Percentiles rank a stretch among this genome's conserved stretches.
Conservation (phyloP, 2,113 vertebrate genomes). For the Tretioscincus oriximinensis region DNA sequence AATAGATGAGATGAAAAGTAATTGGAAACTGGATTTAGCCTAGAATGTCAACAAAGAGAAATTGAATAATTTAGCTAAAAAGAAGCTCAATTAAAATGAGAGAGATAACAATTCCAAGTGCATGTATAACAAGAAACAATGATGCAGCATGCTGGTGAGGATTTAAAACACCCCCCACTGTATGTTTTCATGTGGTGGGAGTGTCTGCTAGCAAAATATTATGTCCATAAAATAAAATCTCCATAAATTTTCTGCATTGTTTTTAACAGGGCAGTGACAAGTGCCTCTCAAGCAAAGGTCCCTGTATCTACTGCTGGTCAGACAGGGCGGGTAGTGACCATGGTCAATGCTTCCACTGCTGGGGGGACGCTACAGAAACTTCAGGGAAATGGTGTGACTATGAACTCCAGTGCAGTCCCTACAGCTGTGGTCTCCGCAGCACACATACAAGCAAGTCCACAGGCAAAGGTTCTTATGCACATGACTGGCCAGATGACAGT, state of each 20-base stretch:
- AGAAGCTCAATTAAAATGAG: too few relatives aligned
- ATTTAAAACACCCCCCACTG: neutral
- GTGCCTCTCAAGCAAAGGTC: constrained; percentile 84
- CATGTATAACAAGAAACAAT: too few relatives aligned
- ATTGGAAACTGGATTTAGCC: too few relatives aligned
- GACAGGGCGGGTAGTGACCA: constrained; percentile 80
- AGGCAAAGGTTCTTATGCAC: constrained; percentile 89
- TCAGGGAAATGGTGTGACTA: constrained; percentile 79
- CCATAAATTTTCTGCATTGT: constrained; percentile 12
- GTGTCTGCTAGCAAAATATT: constrained; percentile 18
- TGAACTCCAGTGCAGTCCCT: constrained; percentile 73
- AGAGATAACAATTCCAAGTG: too few relatives aligned
- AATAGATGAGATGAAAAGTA: too few relatives aligned
- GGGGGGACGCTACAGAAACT: constrained; percentile 75
- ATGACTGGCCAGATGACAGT: constrained; percentile 95
- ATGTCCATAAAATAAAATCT: constrained; percentile 26
- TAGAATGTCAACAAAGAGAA: too few relatives aligned
- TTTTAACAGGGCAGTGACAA: constrained; percentile 79
- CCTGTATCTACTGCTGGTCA: constrained; percentile 81
- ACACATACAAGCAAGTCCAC: constrained; percentile 86
- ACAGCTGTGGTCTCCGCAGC: constrained; percentile 80
- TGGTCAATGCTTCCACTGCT: constrained; percentile 80
- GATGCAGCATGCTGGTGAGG: too few relatives aligned
- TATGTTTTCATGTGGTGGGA: constrained; percentile 38
- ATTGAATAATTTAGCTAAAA: too few relatives aligned